Evolutionary conservation across 2,797 vertebrate genomes (phyloP), one percentile per base, ranked within the genome.

Genomic region (Sebastes cheni): DNA sequence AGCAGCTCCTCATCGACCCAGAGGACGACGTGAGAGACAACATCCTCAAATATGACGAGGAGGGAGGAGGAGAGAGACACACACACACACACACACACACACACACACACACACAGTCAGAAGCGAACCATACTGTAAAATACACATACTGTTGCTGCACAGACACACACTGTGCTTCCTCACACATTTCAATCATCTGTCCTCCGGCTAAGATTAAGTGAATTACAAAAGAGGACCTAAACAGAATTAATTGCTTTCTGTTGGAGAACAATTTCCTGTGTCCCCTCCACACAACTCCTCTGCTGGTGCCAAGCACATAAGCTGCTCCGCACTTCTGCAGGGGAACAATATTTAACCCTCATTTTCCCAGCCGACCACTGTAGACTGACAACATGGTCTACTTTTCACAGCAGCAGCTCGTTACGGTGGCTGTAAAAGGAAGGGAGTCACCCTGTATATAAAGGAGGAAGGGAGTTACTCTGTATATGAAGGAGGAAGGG

Each of bases 11-110:
- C 52, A 98, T 99, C 0, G 98, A 99, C 93, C 97, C 98, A 0
- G 98, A 98, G 92, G 98, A 99, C 0, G 98, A 98, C 0, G 97
- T 99, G 34, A 91, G 98, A 1, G 98, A 99, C 94, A 99, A 99
- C 86, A 99, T 99, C 86, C 96, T 99, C 39, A 98, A 98, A 87
- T 99, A 99, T 0, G 98, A 99, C 0, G 98, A 99, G 81, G 98
- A 98, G 36, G 98, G 98, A 2, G 98, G 97, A 0, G 98, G 98
- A 68, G 98, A 98, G 89, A n/a, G n/a, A 87, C 10, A 4, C 3
- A 50, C 46, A 18, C 14, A 25, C 20, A 36, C 25, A 11, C 52
- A 50, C 58, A 39, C 58, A 34, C 27, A 52, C 12, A 27, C 27
- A 32, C 25, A 36, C 39, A 32, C 14, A 56, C 50, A 77, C 60